phyloP scores from a whole-genome alignment of 2,797 vertebrate genomes.

The Chiloscyllium punctatum region DNA sequence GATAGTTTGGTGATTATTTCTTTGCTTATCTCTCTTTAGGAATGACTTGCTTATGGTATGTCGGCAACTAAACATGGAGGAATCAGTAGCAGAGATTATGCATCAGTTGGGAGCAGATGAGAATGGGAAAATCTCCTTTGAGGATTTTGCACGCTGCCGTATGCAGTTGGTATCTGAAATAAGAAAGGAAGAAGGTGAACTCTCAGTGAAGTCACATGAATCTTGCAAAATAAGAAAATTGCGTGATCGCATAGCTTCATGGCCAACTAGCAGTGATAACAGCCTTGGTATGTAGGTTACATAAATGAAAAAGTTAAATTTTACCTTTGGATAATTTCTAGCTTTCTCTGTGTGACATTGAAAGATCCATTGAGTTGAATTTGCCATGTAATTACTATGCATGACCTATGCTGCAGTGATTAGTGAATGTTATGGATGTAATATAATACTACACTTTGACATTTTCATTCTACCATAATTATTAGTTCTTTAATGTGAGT shows the following conservation, averaged over 20 bases:
- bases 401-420: background rate
- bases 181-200: slow-evolving; percentile 66
- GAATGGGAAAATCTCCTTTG: slow-evolving; percentile 69
- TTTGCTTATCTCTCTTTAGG: slow-evolving; percentile 48
- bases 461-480: background rate
- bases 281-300: slow-evolving; percentile 60
- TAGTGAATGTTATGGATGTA: background rate
- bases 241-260: slow-evolving; percentile 58
- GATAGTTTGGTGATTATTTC: background rate
- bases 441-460: background rate
- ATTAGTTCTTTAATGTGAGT: background rate
- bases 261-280: slow-evolving; percentile 68
- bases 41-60: slow-evolving; percentile 76
- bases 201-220: slow-evolving; percentile 57
- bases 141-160: slow-evolving; percentile 67
- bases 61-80: slow-evolving; percentile 70
- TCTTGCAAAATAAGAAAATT: slow-evolving; percentile 57
- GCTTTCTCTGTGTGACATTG: background rate
- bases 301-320: background rate
- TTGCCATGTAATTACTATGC: background rate
- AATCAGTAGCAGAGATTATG: slow-evolving; percentile 64
- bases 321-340: background rate
- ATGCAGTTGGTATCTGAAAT: slow-evolving; percentile 71
- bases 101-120: slow-evolving; percentile 62
- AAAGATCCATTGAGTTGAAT: background rate